Base-by-base conservation (phyloP, 2,888 invertebrate genomes). In the Synergus japonicus region DNA sequence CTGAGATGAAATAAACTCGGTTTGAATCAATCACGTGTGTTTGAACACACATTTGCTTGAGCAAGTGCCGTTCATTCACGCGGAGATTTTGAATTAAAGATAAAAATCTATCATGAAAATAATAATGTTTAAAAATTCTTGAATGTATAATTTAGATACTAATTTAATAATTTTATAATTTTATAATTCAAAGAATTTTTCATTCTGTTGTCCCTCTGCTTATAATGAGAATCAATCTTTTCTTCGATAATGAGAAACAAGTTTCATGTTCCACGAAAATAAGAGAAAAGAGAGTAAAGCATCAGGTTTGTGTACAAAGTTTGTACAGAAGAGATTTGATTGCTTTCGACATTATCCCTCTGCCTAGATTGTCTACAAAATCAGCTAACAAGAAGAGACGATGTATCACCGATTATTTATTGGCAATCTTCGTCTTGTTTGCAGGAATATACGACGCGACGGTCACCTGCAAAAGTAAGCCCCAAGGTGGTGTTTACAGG, bases 381-480 rank as follows among this genome's bases (percentile, higher is more conserved):
- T 73, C 29, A 54, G 54, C 73, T 54, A 73, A 73, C 69, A 67
- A 44, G 44, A 29, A 54, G 65, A n/a, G 49, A 73, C 29, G 22
- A 73, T 73, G 29, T 73, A 49, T 54, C 49, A 54, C 29, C n/a
- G 54, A 73, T 73, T 73, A 73, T 73, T 73, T 73, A 73, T 73
- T 54, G 49, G 73, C 15, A 73, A 73, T 73, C 54, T 54, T 73
- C 15, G 54, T 49, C 37, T 54, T 73, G 73, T 73, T 73, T 73
- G 15, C 73, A 54, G 15, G 54, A 73, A 73, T 73, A 73, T 73
- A 49, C 73, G 69, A 60, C 54, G 41, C 46, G 46, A 58, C 46
- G 60, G 76, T 76, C 76, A 64, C 76, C 43, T 64, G 60, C n/a
- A 63, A 64, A 63, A 64, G 63, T 76, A 76, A 76, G 76, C 76